Base-by-base conservation (phyloP, 2,888 invertebrate genomes). In the Busseola fusca region DNA sequence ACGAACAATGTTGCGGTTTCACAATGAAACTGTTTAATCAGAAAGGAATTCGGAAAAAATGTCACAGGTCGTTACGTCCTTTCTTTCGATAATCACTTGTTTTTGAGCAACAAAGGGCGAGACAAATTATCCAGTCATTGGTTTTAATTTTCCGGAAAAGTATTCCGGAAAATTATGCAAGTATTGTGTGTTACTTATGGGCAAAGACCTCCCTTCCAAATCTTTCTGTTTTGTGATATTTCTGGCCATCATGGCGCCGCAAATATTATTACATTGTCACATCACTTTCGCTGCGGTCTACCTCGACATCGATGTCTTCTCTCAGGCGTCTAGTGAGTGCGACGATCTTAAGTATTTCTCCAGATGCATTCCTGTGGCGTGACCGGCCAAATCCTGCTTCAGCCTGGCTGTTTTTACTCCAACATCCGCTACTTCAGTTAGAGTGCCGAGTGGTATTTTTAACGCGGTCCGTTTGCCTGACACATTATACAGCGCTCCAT, bases 11-110 rank as follows among this genome's bases (percentile, higher is more conserved):
- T 82, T 82, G 77, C 74, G 78, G 80, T 71, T 68, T 58, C 60
- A 80, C 87, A 85, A 87, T 84, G 79, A 79, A 82, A 81, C 80
- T 80, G 80, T 86, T 88, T 85, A 83, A 87, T 87, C 84, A 84
- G 80, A 82, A 84, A 77, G 76, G 79, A 75, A 82, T 84, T 86
- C 72, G 65, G 69, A 78, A 85, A n/a, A 80, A 82, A 85, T 72
- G 78, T 81, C 81, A 76, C 69, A 69, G 71, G 64, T 75, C 71
- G 60, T 78, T 72, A 72, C 56, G 63, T 48, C 65, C 50, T 80
- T 75, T 76, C 48, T 68, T 68, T 65, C 16, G n/a, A 42, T 77
- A 76, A 72, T 70, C 71, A 60, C 65, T 74, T 79, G 65, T 72
- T 70, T 73, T 60, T 40, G 10, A 25, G 16, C 60, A 74, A 74